Percentiles rank a stretch among this genome's conserved stretches.
phyloP scores from a whole-genome alignment of 2,888 invertebrate genomes.

The Synanthedon myopaeformis region DNA sequence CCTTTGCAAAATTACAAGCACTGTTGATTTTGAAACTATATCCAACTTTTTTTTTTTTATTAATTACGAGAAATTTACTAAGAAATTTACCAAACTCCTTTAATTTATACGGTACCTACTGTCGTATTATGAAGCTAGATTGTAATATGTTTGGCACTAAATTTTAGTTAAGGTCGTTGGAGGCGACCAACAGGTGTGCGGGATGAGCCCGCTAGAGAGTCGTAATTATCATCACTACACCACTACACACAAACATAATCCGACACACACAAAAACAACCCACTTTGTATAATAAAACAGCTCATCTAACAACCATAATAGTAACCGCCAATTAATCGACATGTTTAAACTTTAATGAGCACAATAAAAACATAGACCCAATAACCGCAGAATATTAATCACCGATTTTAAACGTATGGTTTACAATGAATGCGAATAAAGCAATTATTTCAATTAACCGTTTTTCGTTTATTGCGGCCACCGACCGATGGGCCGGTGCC shows the following conservation, averaged over 20 bases:
- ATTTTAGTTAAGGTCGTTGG: constrained; percentile 59
- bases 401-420: constrained; percentile 36
- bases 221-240: constrained; percentile 49
- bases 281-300: background rate
- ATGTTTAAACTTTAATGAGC: constrained; percentile 10
- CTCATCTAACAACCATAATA: background rate
- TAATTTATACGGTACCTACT: too few relatives aligned
- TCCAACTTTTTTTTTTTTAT: too few relatives aligned
- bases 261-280: background rate
- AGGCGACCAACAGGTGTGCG: constrained; percentile 59
- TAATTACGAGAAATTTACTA: too few relatives aligned
- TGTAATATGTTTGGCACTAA: constrained; percentile 58
- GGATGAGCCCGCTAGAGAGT: constrained; percentile 49
- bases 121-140: constrained; percentile 2
- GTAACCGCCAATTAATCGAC: background rate
- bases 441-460: constrained; percentile 52
- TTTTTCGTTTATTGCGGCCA: constrained; percentile 25
- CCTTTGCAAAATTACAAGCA: too few relatives aligned
- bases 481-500: constrained; percentile 24
- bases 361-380: constrained; percentile 41
- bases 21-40: too few relatives aligned
- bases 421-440: constrained; percentile 19
- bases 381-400: constrained; percentile 51
- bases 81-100: too few relatives aligned
- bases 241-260: background rate